Base-by-base conservation (phyloP, 2,888 invertebrate species). In the Eilema griseolum region DNA sequence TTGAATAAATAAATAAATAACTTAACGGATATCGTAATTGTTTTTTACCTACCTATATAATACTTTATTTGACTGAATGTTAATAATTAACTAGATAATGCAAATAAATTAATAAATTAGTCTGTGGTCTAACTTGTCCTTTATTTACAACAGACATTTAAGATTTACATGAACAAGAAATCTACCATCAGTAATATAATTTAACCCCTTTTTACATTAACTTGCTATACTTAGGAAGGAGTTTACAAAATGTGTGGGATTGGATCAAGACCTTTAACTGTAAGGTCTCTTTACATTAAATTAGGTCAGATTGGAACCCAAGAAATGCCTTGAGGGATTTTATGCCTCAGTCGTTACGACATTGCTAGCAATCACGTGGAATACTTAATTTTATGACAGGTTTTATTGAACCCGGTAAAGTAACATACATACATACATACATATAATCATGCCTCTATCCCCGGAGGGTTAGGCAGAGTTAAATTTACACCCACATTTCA, bases 201-300 rank as follows among this genome's bases (percentile, higher is more conserved):
- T 37, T 14, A 71, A 61, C 7, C 31, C 66, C 59, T 46, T 67
- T 26, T 56, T 26, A 66, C 10, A 23, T 57, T 62, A 65, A 59
- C 57, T 28, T 23, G 4, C 11, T 52, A n/a, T 66, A 80, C 64
- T 71, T 68, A 66, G 56, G 59, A 66, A 78, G 63, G 31, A 61
- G 64, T 52, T 69, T 14, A 62, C 65, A 61, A 72, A 75, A 77
- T 72, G 66, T 70, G 69, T 72, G 52, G 67, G 70, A 67, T 72
- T 63, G 33, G 71, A 68, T 74, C 67, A 73, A 52, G 69, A 72
- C 67, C 65, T 74, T 69, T 28, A 63, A 60, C 62, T 66, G 56
- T 67, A 70, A 72, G 71, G 64, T 66, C 78, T 74, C 65, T 66
- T 62, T 56, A 56, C 70, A 76, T 78, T 74, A 78, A 69, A 63